Conservation (phyloP, 1,140 invertebrate species). For the Ctenoplectra terminalis region DNA sequence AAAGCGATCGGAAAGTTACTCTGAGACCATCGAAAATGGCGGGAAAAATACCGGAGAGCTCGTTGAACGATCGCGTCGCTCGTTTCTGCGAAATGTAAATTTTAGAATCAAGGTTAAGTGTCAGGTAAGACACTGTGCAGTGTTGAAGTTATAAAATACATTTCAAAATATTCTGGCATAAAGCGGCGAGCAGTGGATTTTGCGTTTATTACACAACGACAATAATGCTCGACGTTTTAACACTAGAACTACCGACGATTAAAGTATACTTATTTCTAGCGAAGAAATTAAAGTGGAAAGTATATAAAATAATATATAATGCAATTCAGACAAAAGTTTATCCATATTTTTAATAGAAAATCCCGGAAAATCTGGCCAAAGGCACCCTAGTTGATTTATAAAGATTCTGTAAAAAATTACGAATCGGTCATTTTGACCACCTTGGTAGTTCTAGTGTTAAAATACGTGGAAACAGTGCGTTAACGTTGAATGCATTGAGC, state of each 20-base stretch:
- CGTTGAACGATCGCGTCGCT: not conserved
- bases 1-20: conserved; percentile 41
- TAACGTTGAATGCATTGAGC: not conserved
- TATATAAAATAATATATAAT: too few relatives aligned
- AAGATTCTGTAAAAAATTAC: too few relatives aligned
- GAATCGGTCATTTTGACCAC: too few relatives aligned
- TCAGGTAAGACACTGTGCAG: not conserved
- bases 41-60: not conserved
- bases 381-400: too few relatives aligned
- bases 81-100: not conserved
- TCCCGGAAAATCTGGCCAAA: too few relatives aligned
- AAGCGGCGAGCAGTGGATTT: not conserved
- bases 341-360: too few relatives aligned
- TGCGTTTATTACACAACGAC: not conserved
- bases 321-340: too few relatives aligned
- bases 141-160: not conserved
- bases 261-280: too few relatives aligned
- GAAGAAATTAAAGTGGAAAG: too few relatives aligned
- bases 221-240: not conserved
- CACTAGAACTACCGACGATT: too few relatives aligned
- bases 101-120: conserved; percentile 31
- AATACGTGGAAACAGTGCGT: accelerated
- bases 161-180: conserved; percentile 43
- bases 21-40: not conserved
- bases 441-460: too few relatives aligned